Conservation (phyloP, 1,140 invertebrate species). For the Gryllus bimaculatus region DNA sequence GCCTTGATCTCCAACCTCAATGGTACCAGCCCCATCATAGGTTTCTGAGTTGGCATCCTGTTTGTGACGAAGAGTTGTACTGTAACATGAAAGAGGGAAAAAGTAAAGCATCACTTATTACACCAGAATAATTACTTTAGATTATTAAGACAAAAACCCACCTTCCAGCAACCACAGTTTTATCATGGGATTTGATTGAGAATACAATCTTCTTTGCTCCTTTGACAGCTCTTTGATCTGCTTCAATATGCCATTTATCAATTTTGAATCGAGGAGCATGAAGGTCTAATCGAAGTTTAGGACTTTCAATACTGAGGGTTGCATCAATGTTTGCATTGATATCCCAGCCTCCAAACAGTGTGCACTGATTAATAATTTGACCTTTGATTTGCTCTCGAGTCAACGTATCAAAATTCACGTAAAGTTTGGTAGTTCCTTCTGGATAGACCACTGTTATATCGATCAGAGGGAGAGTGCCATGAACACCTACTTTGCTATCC, state of each 20-base stretch:
- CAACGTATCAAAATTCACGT: neutral
- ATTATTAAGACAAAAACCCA: conserved; percentile 27
- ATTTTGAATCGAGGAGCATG: conserved; percentile 54
- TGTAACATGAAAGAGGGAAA: neutral
- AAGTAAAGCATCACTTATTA: too few relatives aligned
- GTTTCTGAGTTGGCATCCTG: neutral
- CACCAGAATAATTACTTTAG: neutral
- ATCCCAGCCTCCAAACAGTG: neutral
- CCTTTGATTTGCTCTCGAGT: neutral
- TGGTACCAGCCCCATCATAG: neutral
- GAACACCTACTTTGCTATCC: neutral
- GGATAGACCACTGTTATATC: conserved; percentile 6
- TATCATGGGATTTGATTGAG: conserved; percentile 47
- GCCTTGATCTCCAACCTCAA: neutral
- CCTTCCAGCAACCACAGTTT: conserved; percentile 57
- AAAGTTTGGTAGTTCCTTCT: neutral
- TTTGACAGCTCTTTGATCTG: conserved; percentile 48
- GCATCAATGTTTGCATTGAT: conserved; percentile 10
- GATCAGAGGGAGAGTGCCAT: conserved; percentile 7
- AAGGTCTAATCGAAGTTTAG: conserved; percentile 43
- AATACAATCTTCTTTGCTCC: conserved; percentile 51
- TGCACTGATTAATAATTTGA: conserved; percentile 1
- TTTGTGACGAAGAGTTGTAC: neutral
- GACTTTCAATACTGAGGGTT: neutral
- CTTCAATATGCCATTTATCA: conserved; percentile 53